Evolutionary conservation across 2,797 vertebrate species (phyloP), one percentile per base, ranked within the genome.

Genomic region (Rhinatrema bivittatum): DNA sequence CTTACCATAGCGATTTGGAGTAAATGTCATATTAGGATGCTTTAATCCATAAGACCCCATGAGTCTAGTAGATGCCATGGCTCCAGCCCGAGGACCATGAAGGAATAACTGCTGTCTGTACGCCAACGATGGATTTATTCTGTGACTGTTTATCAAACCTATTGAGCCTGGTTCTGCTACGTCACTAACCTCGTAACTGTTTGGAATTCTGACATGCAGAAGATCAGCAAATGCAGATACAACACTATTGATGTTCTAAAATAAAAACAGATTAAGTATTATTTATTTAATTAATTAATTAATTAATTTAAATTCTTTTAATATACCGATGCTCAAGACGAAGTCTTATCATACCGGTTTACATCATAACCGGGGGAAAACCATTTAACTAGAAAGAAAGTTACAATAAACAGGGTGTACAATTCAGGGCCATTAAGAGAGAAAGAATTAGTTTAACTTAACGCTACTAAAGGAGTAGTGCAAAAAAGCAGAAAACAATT

Each of bases 171-270:
- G 70, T 0, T 95, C 94, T 4, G 93, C 90, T 37, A 88, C 90
- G 14, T 77, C 91, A 70, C 94, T 98, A 45, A 98, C 91, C 71
- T 99, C 95, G 2, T 98, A 99, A 71, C 95, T 97, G 79, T 87
- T 96, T 36, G 96, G 96, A 53, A 97, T 91, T 77, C 94, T 90
- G 41, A 98, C 92, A 4, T 85, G 89, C 15, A 99, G 86, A 16
- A 99, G 88, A 64, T 96, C 88, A 41, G 95, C 96, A 70, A 99
- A 95, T 2, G 95, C 94, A 17, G 95, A 92, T 41, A 99, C 90
- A 7, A 99, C 88, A 1, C 82, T 87, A 3, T 88, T 89, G 12
- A 99, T 98, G 68, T 98, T 97, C 96, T 99, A 10, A 35, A 61
- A 16, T 21, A 29, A 11, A 35, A 8, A 17, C 19, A 28, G 1